Evolutionary conservation across 2,113 vertebrate species (phyloP).

Genomic region (Eurystomus gularis): DNA sequence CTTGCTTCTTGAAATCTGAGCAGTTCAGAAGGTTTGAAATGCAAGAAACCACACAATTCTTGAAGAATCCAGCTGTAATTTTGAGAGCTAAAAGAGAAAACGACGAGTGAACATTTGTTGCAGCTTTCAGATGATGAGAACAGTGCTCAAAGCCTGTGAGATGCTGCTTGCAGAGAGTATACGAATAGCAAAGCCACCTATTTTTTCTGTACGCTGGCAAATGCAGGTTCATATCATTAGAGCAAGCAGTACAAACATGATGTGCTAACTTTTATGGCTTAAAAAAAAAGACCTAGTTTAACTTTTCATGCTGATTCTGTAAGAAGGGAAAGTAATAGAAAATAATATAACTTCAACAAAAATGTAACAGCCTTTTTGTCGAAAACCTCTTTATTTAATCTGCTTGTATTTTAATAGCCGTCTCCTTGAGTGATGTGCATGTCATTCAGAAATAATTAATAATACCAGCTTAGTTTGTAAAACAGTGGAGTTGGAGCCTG

Average conservation of each 20-base stretch:
- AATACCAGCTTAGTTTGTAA: conserved; percentile 39
- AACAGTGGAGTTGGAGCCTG: conserved; percentile 7
- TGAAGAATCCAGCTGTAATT: conserved; percentile 32
- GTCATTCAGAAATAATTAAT: conserved; percentile 26
- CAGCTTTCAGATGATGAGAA: not conserved
- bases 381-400: not conserved
- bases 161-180: not conserved
- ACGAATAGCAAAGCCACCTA: not conserved
- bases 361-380: not conserved
- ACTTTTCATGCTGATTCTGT: not conserved
- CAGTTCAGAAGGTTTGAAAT: conserved; percentile 49
- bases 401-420: conserved; percentile 1
- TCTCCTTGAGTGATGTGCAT: not conserved
- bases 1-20: conserved; percentile 22
- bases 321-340: not conserved
- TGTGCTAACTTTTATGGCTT: not conserved
- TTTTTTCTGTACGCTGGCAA: not conserved
- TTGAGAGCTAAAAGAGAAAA: conserved; percentile 12
- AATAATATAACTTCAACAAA: not conserved
- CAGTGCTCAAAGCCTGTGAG: not conserved
- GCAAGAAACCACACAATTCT: conserved; percentile 14
- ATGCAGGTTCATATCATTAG: not conserved
- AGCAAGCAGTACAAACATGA: not conserved
- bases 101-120: not conserved
- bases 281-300: not conserved